phyloP scores from a whole-genome alignment of 1,140 invertebrate species.

The Antheraea pernyi region DNA sequence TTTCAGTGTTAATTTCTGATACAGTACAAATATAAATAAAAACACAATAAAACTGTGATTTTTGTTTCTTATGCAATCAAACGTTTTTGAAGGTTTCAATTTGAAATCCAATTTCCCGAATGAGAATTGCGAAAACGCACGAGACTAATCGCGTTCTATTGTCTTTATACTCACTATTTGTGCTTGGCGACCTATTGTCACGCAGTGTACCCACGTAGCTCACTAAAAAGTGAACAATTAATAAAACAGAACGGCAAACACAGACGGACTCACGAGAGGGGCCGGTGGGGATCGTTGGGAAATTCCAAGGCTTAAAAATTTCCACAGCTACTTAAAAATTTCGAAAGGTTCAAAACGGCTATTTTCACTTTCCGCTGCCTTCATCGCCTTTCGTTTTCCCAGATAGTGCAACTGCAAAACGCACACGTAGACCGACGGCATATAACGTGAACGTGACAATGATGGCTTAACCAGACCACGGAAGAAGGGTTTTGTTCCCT shows the following conservation, averaged over 20 bases:
- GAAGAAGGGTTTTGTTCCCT: constrained; percentile 69
- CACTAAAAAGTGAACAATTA: constrained; percentile 60
- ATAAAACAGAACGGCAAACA: constrained; percentile 54
- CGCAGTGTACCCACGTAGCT: constrained; percentile 29
- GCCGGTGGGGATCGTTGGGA: constrained; percentile 18
- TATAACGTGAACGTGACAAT: constrained; percentile 67
- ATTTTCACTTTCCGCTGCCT: constrained; percentile 12
- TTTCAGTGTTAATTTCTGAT: too few species aligned
- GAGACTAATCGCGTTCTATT: constrained; percentile 64
- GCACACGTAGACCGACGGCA: constrained; percentile 49
- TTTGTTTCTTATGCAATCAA: not conserved
- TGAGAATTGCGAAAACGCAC: constrained; percentile 9
- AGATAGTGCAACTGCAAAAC: constrained; percentile 69
- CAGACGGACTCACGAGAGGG: constrained; percentile 19
- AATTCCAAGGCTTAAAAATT: constrained; percentile 21
- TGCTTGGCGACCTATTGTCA: constrained; percentile 44
- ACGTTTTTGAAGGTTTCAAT: not conserved
- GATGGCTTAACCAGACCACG: constrained; percentile 67
- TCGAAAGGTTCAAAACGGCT: constrained; percentile 11
- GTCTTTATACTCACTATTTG: constrained; percentile 64
- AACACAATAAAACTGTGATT: not conserved
- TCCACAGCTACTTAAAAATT: constrained; percentile 8
- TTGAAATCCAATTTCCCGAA: not conserved
- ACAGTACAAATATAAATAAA: too few species aligned
- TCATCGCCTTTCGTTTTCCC: constrained; percentile 41